phyloP scores from a whole-genome alignment of 2,113 vertebrate genomes.

The Grallaria varia region DNA sequence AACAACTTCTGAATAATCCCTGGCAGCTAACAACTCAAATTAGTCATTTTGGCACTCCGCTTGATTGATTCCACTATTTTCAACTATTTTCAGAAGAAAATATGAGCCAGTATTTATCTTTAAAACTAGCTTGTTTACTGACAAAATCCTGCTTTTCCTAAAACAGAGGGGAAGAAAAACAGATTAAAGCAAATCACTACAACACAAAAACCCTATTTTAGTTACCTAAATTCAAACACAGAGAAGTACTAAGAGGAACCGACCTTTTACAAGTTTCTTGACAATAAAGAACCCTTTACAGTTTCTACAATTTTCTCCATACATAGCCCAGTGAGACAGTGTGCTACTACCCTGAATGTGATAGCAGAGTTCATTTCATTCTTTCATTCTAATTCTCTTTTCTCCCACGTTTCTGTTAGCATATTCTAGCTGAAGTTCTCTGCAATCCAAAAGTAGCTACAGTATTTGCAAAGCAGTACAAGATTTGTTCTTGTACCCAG shows the following conservation, averaged over 20 bases:
- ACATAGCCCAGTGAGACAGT: background rate
- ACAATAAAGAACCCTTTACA: background rate
- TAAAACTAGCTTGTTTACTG: background rate
- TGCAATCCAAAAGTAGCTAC: background rate
- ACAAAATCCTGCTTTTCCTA: background rate
- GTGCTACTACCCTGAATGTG: background rate
- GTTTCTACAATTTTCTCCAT: background rate
- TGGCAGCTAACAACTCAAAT: conserved; percentile 12
- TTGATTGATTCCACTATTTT: background rate
- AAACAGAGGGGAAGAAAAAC: background rate
- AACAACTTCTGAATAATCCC: background rate
- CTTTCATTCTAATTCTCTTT: background rate
- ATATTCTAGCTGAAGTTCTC: background rate
- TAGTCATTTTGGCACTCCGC: background rate
- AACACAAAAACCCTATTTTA: background rate
- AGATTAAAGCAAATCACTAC: background rate
- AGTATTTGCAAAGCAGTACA: background rate
- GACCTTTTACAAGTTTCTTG: background rate
- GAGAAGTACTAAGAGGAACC: background rate
- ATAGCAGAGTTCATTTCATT: background rate
- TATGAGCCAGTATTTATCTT: background rate
- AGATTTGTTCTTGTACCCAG: background rate
- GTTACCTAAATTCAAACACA: background rate
- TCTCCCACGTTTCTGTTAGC: background rate
- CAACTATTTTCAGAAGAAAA: conserved; percentile 4